These are phyloP conservation scores for Colaptes auratus DNA, from an alignment of 2,113 vertebrate genomes.

Conservation along the genomic window DNA sequence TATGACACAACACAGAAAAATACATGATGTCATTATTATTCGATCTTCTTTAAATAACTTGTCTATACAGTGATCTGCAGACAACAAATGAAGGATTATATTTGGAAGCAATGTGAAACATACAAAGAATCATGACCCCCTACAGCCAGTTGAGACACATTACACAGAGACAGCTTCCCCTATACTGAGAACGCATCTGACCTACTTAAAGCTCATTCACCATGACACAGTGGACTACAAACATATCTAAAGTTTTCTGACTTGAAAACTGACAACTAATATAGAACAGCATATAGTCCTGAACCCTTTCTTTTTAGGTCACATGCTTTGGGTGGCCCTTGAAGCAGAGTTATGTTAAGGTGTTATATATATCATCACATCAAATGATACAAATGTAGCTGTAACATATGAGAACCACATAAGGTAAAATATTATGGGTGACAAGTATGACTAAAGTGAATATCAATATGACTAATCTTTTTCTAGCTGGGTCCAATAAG, in stretches of 20 bases:
- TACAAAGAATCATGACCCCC: fast-evolving
- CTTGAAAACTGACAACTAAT: not conserved
- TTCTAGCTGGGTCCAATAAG: not conserved
- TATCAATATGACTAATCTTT: not conserved
- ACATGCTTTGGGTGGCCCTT: not conserved
- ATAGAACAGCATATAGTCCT: not conserved
- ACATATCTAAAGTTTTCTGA: not conserved
- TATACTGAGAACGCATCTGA: not conserved
- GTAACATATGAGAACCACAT: not conserved
- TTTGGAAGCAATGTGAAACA: not conserved
- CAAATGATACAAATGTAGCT: not conserved
- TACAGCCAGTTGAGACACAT: not conserved
- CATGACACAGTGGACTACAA: not conserved
- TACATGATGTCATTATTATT: not conserved
- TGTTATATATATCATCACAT: not conserved
- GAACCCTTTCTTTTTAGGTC: not conserved
- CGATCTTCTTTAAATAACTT: not conserved
- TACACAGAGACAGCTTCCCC: not conserved
- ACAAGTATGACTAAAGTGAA: not conserved
- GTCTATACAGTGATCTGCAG: not conserved
- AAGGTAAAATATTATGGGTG: not conserved
- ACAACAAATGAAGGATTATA: not conserved
- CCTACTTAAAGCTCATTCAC: not conserved
- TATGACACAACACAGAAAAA: not conserved
- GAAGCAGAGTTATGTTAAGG: not conserved